Evolutionary conservation across 2,797 vertebrate genomes (phyloP).

Genomic region (Peromyscus eremicus): DNA sequence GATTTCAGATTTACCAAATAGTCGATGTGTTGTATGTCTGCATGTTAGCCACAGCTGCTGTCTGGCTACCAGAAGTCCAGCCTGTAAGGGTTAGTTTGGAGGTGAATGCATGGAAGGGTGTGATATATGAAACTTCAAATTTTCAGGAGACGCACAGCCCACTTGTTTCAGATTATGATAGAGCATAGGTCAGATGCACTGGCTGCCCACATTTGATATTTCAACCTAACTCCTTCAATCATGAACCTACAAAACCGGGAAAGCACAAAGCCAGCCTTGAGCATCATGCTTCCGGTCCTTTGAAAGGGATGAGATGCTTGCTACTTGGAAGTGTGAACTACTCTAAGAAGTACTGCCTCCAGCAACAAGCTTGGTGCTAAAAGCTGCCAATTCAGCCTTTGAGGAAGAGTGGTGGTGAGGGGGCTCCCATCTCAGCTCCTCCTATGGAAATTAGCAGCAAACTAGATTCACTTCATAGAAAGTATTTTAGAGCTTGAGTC

Average conservation of each 20-base stretch:
- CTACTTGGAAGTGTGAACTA: conserved; percentile 44
- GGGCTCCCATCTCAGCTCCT: not conserved
- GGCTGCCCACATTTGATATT: conserved; percentile 33
- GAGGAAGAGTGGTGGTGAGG: too few relatives aligned
- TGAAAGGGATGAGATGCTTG: not conserved
- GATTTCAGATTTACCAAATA: conserved; percentile 30
- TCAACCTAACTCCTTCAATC: conserved; percentile 35
- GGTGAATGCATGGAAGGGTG: not conserved
- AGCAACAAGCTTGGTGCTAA: conserved; percentile 6
- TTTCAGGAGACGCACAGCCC: not conserved
- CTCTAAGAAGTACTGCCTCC: not conserved
- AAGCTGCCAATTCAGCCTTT: not conserved
- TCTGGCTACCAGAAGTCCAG: not conserved
- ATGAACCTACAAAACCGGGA: not conserved
- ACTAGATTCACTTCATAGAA: conserved; percentile 10
- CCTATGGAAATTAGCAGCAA: conserved; percentile 2
- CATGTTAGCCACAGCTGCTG: not conserved
- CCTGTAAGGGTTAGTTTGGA: not conserved
- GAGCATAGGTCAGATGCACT: not conserved
- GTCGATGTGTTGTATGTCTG: not conserved
- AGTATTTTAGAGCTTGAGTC: not conserved
- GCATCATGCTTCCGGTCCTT: not conserved
- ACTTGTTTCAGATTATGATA: not conserved
- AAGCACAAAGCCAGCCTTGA: not conserved
- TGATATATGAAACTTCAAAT: not conserved